Conservation (phyloP, 2,888 invertebrate genomes). For the Latrodectus elegans region DNA sequence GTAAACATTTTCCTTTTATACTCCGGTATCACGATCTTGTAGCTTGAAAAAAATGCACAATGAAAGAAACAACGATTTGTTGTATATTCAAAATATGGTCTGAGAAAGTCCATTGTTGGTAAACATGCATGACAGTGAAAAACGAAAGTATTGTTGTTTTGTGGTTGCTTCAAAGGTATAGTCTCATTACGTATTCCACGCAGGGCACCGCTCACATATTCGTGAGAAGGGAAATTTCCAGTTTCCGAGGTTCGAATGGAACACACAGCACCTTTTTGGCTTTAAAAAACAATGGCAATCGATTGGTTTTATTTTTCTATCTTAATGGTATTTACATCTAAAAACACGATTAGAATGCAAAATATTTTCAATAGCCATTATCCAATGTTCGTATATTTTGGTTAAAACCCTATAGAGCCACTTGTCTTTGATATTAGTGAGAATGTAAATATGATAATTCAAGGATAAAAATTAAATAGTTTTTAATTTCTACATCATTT, state of each 20-base stretch:
- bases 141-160: conserved; percentile 34
- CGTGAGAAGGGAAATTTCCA: background rate
- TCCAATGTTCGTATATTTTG: too few species aligned
- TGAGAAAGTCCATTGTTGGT: background rate
- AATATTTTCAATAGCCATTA: background rate
- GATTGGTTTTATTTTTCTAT: background rate
- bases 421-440: too few species aligned
- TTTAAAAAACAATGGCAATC: background rate
- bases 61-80: too few species aligned
- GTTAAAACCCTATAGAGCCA: too few species aligned
- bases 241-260: background rate
- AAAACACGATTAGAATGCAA: background rate
- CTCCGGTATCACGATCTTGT: too few species aligned
- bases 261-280: background rate
- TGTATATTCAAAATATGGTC: too few species aligned
- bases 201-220: background rate
- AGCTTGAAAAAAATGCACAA: too few species aligned
- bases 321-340: background rate
- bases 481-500: too few species aligned
- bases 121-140: conserved; percentile 39
- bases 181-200: background rate
- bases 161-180: background rate
- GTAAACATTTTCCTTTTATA: too few species aligned
- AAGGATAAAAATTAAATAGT: too few species aligned
- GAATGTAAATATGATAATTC: too few species aligned